phyloP scores from a whole-genome alignment of 1,140 invertebrate genomes.

The Drosophila saltans region DNA sequence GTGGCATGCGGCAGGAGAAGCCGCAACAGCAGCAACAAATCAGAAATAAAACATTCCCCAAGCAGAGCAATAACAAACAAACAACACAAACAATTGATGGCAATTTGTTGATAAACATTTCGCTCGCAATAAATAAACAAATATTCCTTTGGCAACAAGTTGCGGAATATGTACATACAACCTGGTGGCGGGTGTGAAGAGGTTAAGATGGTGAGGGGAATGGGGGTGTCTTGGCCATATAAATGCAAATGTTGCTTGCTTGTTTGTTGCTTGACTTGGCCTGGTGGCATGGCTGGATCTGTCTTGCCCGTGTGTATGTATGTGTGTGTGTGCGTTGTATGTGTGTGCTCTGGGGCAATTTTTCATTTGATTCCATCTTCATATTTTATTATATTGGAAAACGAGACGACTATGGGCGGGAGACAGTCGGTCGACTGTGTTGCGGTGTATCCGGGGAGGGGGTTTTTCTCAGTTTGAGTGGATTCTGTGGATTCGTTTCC shows the following conservation, averaged over 20 bases:
- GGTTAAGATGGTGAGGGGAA: conserved; percentile 4
- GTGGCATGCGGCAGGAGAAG: not conserved
- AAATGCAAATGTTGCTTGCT: conserved; percentile 77
- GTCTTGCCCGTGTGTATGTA: conserved; percentile 1
- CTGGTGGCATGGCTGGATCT: conserved; percentile 5
- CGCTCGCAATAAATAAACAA: conserved; percentile 82
- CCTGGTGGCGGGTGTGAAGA: conserved; percentile 11
- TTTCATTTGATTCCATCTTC: conserved; percentile 83
- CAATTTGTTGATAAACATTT: conserved; percentile 83
- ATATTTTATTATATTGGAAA: conserved; percentile 77
- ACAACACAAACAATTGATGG: conserved; percentile 70
- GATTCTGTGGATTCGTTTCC: conserved; percentile 36
- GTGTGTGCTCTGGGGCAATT: conserved; percentile 78
- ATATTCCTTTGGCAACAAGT: conserved; percentile 69
- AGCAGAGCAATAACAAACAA: conserved; percentile 30
- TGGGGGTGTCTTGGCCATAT: conserved; percentile 56
- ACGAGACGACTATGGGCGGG: not conserved
- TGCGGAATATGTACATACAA: conserved; percentile 40
- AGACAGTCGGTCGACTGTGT: not conserved
- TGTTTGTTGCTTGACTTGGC: conserved; percentile 39
- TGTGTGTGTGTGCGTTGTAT: not conserved
- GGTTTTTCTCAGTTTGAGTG: not conserved
- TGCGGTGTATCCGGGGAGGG: not conserved
- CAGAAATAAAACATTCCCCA: conserved; percentile 15
- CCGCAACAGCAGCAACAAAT: not conserved